Evolutionary conservation across 2,888 invertebrate genomes (phyloP).

Genomic region (Cyaniris semiargus): DNA sequence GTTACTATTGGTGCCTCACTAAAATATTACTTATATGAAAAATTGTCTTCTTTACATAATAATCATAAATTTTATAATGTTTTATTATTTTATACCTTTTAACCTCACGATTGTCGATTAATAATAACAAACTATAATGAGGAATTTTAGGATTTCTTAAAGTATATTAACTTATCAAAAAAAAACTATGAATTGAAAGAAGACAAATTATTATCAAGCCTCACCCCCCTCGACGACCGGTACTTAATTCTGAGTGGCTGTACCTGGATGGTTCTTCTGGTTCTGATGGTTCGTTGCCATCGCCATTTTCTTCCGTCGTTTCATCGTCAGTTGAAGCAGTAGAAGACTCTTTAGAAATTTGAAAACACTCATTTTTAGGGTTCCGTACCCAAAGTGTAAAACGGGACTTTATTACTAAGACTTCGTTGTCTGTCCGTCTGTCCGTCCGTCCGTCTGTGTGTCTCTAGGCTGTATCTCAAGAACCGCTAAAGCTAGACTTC

Average conservation of each 20-base stretch:
- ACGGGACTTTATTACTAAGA: too few relatives aligned
- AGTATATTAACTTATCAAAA: neutral
- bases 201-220: slow-evolving; percentile 33
- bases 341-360: slow-evolving; percentile 43
- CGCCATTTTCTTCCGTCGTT: slow-evolving; percentile 43
- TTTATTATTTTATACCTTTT: neutral
- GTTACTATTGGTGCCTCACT: slow-evolving; percentile 56
- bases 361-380: neutral
- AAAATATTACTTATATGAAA: slow-evolving; percentile 29
- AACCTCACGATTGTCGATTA: slow-evolving; percentile 20
- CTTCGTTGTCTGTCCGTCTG: too few relatives aligned
- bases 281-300: slow-evolving; percentile 49
- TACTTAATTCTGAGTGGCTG: slow-evolving; percentile 65
- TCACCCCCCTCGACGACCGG: slow-evolving; percentile 61
- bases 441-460: too few relatives aligned
- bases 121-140: slow-evolving; percentile 19
- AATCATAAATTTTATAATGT: neutral
- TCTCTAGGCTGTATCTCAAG: too few relatives aligned
- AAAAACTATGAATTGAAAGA: neutral
- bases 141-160: neutral
- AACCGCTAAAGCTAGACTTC: too few relatives aligned
- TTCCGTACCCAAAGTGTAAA: too few relatives aligned
- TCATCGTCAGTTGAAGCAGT: slow-evolving; percentile 44
- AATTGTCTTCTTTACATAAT: neutral
- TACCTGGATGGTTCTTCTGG: slow-evolving; percentile 72